Evolutionary conservation across 2,888 invertebrate genomes (phyloP).

Genomic region (Cerceris ruficornis): DNA sequence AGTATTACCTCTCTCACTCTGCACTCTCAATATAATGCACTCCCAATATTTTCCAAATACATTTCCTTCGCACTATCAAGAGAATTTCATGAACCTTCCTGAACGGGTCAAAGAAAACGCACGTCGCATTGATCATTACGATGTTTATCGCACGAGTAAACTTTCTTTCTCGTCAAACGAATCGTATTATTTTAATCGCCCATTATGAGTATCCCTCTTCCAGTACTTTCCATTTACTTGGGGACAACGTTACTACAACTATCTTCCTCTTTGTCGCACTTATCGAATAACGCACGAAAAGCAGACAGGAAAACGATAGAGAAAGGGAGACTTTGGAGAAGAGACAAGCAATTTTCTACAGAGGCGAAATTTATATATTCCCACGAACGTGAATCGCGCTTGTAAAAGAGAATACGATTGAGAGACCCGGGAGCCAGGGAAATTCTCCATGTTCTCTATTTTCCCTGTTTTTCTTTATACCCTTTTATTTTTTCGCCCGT

Average conservation of each 20-base stretch:
- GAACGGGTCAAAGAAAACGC: too few species aligned
- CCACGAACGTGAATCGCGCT: slow-evolving; percentile 9
- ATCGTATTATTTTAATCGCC: neutral
- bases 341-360: slow-evolving; percentile 18
- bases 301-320: slow-evolving; percentile 7
- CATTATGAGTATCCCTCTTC: neutral
- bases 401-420: slow-evolving; percentile 6
- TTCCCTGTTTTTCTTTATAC: neutral
- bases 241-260: slow-evolving; percentile 10
- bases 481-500: neutral
- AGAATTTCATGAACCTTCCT: neutral
- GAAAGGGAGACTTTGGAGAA: neutral
- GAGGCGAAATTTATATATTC: slow-evolving; percentile 29
- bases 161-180: neutral
- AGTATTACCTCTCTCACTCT: too few species aligned
- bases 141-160: neutral
- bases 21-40: too few species aligned
- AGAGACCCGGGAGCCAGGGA: neutral
- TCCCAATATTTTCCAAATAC: neutral
- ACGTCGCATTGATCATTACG: neutral
- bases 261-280: slow-evolving; percentile 36
- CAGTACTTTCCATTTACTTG: neutral
- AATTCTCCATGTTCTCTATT: neutral
- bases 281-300: slow-evolving; percentile 19
- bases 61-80: neutral